Conservation (phyloP, 2,797 vertebrate species). For the Ibycter americanus region DNA sequence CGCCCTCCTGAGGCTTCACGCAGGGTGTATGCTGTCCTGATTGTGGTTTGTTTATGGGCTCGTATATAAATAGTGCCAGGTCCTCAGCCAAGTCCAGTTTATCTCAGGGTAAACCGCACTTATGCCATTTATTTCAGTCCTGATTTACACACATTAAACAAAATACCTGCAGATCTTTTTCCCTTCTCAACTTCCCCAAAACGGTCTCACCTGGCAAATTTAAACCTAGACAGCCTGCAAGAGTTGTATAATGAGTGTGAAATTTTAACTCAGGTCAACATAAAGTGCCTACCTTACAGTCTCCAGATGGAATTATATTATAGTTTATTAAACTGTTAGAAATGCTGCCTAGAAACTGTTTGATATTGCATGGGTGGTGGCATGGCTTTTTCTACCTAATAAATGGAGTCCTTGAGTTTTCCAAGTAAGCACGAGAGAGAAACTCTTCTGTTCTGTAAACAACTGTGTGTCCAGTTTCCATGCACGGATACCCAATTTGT, state of each 20-base stretch:
- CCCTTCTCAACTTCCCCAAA: background rate
- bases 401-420: constrained; percentile 33
- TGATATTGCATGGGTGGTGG: background rate
- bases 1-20: background rate
- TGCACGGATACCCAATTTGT: constrained; percentile 63
- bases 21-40: background rate
- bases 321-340: background rate
- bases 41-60: constrained; percentile 31
- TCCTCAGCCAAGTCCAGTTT: constrained; percentile 38
- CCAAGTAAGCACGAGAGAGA: background rate
- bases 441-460: constrained; percentile 60
- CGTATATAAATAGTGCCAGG: background rate
- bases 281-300: background rate
- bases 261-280: constrained; percentile 40
- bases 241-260: constrained; percentile 24
- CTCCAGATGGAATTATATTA: constrained; percentile 15
- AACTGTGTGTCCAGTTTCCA: constrained; percentile 61
- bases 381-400: background rate
- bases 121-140: constrained; percentile 9
- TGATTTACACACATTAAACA: constrained; percentile 33
- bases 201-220: background rate
- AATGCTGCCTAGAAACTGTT: background rate
- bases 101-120: constrained; percentile 37
- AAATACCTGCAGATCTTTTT: constrained; percentile 30
- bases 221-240: background rate